phyloP scores from a whole-genome alignment of 2,797 vertebrate species.

The Rhinogobio ventralis region DNA sequence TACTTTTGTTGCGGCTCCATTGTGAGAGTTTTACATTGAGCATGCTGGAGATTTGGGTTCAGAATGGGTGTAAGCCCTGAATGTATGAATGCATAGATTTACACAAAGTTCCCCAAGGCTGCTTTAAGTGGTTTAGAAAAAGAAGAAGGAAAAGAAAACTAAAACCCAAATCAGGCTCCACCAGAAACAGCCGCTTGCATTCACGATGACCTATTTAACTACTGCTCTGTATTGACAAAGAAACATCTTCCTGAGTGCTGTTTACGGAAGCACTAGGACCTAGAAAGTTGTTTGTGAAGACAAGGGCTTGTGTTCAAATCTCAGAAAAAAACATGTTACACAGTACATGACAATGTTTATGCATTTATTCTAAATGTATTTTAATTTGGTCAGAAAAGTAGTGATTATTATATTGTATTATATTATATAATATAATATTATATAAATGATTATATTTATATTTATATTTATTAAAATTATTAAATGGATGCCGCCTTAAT shows the following conservation, averaged over 20 bases:
- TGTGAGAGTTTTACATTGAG: slow-evolving; percentile 61
- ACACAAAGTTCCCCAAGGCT: slow-evolving; percentile 51
- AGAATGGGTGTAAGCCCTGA: slow-evolving; percentile 62
- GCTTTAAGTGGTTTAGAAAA: slow-evolving; percentile 24
- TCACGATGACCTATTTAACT: slow-evolving; percentile 48
- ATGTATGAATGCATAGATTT: slow-evolving; percentile 63
- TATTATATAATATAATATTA: too few relatives aligned
- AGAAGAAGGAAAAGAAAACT: slow-evolving; percentile 6
- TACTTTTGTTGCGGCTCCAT: slow-evolving; percentile 58
- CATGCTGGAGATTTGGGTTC: slow-evolving; percentile 60
- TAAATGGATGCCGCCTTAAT: too few relatives aligned
- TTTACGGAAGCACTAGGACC: neutral
- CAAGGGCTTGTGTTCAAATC: neutral
- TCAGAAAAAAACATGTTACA: neutral
- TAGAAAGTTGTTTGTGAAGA: slow-evolving; percentile 3
- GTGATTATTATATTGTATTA: too few relatives aligned
- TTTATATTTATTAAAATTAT: too few relatives aligned
- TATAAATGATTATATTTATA: too few relatives aligned
- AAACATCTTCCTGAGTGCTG: slow-evolving; percentile 30
- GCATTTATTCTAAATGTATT: neutral
- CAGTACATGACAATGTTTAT: neutral
- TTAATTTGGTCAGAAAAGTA: neutral
- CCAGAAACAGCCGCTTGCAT: slow-evolving; percentile 39
- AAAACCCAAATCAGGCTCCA: slow-evolving; percentile 42
- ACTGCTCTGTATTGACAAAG: slow-evolving; percentile 33